Evolutionary conservation across 2,888 invertebrate genomes (phyloP), one percentile per base, ranked within the genome.

Genomic region (Lutraria lutraria): DNA sequence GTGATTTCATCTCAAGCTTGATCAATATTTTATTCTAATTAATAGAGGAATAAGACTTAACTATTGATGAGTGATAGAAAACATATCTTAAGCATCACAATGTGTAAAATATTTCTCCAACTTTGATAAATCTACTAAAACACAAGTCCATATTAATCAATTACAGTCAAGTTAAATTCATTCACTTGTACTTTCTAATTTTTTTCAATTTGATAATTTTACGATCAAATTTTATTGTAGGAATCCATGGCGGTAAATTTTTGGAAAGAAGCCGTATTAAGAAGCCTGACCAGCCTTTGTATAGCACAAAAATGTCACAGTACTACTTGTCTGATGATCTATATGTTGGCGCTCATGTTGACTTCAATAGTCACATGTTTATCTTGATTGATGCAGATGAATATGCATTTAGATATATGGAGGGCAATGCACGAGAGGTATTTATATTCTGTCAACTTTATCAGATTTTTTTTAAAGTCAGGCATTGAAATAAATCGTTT

Each of bases 401-500:
- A 88, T 97, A 97, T 92, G 96, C 96, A 85, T 96, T 95, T 93
- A 94, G 95, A 86, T 96, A 98, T 95, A 98, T 99, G 98, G 99
- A 99, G 96, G 95, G 98, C 13, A 97, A 98, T 96, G 97, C 97
- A 87, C 97, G 97, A 88, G 97, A 98, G 97, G 98, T 98, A 91
- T 93, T 43, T 43, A 43, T 43, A 43, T 43, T 43, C 43, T 43
- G 43, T 43, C 43, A 43, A 8, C 43, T 43, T 43, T 4, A 43
- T 43, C 43, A 4, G 43, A 43, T 43, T 43, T 43, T 43, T 94
- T 56, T 56, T 19, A 13, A 12, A 12, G 56, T 54, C 16, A 54
- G n/a, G n/a, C n/a, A n/a, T n/a, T n/a, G n/a, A n/a, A n/a, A n/a
- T n/a, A n/a, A n/a, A n/a, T n/a, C n/a, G n/a, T n/a, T n/a, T n/a